Evolutionary conservation across 2,888 invertebrate species (phyloP), one percentile per base, ranked within the genome.

Genomic region (Caenorhabditis sp.): DNA sequence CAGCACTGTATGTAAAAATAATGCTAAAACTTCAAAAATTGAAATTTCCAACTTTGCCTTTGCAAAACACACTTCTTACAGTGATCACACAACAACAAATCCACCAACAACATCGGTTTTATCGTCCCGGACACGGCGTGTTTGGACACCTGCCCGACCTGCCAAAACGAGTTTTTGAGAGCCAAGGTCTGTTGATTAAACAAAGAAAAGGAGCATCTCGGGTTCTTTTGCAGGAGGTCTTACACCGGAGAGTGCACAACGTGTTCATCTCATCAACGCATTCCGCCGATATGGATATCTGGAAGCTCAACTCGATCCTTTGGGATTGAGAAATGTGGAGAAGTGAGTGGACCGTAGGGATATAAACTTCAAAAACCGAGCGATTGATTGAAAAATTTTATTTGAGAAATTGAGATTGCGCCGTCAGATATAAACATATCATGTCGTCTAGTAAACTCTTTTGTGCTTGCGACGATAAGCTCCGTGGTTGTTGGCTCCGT

Each of bases 251-350:
- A 86, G 81, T 49, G 85, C 87, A n/a, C 89, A 89, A 63, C 76
- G 85, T 14, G 82, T 88, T 14, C 89, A 90, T 83, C 79, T 91
- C 16, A 88, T 90, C 70, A 90, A 91, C 64, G 91, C 91, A 1
- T 91, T 86, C 79, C 85, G 91, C 3, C 69, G 90, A 77, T 91
- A 89, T 66, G 92, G 92, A 19, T 91, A 90, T 80, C 85, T 90
- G 24, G 82, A 85, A 26, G 92, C 92, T 1, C 84, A 91, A 19
- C 80, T 92, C 44, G 91, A 92, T 81, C 92, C 92, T 7, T 82
- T 92, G 14, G 86, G 87, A 12, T 64, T 91, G 35, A 38, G 75
- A 56, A 81, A 87, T 59, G 68, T 82, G 16, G 81, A 74, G 31
- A 81, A 85, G 89, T 89, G 35, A 80, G 84, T 84, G 2, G 19